phyloP scores from a whole-genome alignment of 2,113 vertebrate genomes.

The Pica pica region DNA sequence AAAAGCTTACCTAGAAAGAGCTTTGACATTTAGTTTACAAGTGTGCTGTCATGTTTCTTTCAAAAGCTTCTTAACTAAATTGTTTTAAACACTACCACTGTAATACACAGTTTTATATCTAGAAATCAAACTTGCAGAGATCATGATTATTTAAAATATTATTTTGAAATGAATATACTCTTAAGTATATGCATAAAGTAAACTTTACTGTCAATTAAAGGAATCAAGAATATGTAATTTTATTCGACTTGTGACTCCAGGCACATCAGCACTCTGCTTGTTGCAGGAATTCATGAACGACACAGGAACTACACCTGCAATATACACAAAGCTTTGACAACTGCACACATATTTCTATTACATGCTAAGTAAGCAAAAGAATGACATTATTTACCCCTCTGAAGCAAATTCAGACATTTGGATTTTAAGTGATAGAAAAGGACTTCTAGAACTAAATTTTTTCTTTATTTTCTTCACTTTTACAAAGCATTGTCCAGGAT shows the following conservation, averaged over 20 bases:
- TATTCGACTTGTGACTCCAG: neutral
- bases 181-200: neutral
- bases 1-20: neutral
- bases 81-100: neutral
- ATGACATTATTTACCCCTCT: neutral
- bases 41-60: neutral
- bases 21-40: neutral
- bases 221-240: neutral
- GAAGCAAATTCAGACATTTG: neutral
- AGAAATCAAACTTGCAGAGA: neutral
- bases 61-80: neutral
- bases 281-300: neutral
- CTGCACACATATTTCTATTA: rapidly evolving
- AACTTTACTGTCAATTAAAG: neutral
- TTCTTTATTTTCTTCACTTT: neutral
- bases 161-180: neutral
- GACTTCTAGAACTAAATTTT: neutral
- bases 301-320: neutral
- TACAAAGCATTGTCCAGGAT: neutral
- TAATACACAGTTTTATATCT: neutral
- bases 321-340: neutral
- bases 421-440: neutral
- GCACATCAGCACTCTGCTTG: neutral
- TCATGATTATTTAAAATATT: neutral
- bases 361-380: neutral